A percentile compares a stretch with the other conserved stretches of the same genome.
Evolutionary conservation across 2,888 invertebrate genomes (phyloP).

Genomic region (Tetragnatha montana): DNA sequence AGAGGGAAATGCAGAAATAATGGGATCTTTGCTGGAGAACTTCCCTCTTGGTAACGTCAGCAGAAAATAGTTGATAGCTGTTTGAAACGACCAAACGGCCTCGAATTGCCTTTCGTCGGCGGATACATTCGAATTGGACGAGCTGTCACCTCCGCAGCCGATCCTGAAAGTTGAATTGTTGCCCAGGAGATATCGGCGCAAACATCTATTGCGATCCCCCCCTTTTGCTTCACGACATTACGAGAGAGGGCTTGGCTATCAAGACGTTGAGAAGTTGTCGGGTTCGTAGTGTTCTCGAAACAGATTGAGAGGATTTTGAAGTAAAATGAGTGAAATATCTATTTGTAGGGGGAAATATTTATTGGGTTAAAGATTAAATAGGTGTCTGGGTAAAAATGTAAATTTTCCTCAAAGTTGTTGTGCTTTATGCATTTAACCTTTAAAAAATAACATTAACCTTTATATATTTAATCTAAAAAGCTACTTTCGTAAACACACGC

Average conservation of each 20-base stretch:
- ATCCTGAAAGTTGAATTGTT: background rate
- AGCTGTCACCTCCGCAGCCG: background rate
- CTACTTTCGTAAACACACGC: no score
- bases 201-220: conserved; percentile 4
- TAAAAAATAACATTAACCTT: no score
- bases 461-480: no score
- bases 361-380: no score
- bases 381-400: no score
- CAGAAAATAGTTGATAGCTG: conserved; percentile 18
- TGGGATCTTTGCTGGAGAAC: background rate
- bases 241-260: background rate
- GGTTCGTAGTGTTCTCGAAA: no score
- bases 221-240: background rate
- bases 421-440: no score
- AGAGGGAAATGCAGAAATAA: conserved; percentile 12
- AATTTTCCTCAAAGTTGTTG: no score
- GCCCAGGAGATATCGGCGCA: conserved; percentile 5
- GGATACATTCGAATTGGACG: conserved; percentile 7
- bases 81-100: conserved; percentile 12
- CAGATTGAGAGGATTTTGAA: no score
- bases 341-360: no score
- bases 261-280: background rate
- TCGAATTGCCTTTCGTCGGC: conserved; percentile 30
- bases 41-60: conserved; percentile 6
- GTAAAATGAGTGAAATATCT: no score